Evolutionary conservation across 1,140 invertebrate species (phyloP), one percentile per base, ranked within the genome.

Genomic region (Apocrypta bakeri): DNA sequence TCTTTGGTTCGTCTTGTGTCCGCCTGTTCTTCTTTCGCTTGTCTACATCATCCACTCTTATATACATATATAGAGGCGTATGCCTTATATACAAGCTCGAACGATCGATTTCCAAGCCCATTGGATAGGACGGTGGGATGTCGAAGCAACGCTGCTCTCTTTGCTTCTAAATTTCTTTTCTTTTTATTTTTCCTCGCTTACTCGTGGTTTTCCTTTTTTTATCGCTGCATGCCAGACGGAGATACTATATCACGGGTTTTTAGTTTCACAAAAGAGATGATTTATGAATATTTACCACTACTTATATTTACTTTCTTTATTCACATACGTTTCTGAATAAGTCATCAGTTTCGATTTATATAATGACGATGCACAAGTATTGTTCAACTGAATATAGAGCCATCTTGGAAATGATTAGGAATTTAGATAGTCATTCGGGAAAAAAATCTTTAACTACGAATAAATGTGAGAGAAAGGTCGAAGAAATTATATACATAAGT

Each of bases 21-120:
- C 29, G 69, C 68, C 37, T 84, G 83, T 77, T 79, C 81, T 40
- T 61, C 81, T 83, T 77, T 79, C 79, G 73, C 77, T 83, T 14
- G 56, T n/a, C 24, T 66, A 25, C 3, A n/a, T 17, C 48, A 56
- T 56, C 48, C 48, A n/a, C 48, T 56, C 48, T 56, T 17, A 17
- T 48, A 17, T 48, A 48, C 2, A 48, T 14, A 12, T 12, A 42
- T 14, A 48, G 1, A 17, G 3, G 14, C 21, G 21, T 48, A 48
- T 17, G 21, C 42, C 17, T 3, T 17, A 17, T 48, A 17, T 56
- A n/a, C 48, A 6, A 6, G 17, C 17, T 56, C 3, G 17, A n/a
- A 56, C 48, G 48, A 56, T 56, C 48, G 48, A 56, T 56, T 56
- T 56, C 21, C 48, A 56, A 56, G 48, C 48, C 48, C 48, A 56